These are phyloP conservation scores for Alcedo quadribrachys DNA, from an alignment of 2,797 vertebrate genomes.

Conservation along the genomic window DNA sequence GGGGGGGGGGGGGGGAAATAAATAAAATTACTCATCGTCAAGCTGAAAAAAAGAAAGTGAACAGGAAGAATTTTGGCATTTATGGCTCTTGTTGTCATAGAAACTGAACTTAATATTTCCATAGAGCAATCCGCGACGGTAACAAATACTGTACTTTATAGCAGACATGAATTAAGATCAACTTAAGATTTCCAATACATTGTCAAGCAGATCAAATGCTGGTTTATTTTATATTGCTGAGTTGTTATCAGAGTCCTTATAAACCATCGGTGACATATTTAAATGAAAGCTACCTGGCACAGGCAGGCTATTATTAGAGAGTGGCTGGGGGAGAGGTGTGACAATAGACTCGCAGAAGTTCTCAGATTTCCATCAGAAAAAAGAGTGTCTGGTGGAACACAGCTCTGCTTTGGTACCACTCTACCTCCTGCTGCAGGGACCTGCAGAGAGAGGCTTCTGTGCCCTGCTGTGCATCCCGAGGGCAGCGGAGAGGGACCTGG, in stretches of 20 bases:
- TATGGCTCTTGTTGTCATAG: conserved; percentile 66
- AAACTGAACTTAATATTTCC: conserved; percentile 70
- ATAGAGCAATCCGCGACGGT: background rate
- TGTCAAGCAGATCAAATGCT: conserved; percentile 33
- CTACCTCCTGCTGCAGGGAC: background rate
- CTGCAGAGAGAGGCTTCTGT: background rate
- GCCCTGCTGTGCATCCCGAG: rapidly evolving
- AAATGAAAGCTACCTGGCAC: background rate
- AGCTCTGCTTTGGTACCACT: background rate
- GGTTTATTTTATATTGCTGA: conserved; percentile 4
- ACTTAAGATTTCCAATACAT: conserved; percentile 30
- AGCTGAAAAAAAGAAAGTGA: conserved; percentile 38
- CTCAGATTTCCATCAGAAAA: background rate
- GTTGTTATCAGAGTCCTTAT: conserved; percentile 8
- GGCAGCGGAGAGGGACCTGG: rapidly evolving
- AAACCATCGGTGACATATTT: background rate
- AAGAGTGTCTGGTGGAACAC: background rate
- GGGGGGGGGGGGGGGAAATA: background rate
- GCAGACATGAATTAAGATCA: conserved; percentile 52
- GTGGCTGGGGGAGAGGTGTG: background rate
- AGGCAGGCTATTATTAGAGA: background rate
- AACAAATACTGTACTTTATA: conserved; percentile 49
- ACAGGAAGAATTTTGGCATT: conserved; percentile 65
- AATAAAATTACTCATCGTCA: background rate
- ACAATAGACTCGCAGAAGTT: background rate